Percentiles rank a stretch among this genome's conserved stretches.
These are phyloP conservation scores for Scylla paramamosain DNA, from an alignment of 1,140 invertebrate genomes.

Conservation along the genomic window DNA sequence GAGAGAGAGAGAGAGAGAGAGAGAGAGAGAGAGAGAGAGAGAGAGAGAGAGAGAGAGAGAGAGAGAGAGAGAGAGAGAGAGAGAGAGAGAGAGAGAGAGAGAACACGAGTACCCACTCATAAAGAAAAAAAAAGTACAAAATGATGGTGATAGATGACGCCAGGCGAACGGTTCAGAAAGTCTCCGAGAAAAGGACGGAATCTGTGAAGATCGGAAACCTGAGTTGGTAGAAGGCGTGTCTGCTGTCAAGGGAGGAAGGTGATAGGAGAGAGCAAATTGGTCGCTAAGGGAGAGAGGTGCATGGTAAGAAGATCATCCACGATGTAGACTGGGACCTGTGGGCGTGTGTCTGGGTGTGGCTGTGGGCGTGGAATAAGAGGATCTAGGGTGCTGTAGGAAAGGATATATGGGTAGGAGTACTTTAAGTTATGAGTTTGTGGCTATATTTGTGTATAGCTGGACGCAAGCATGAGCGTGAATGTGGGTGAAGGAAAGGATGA, in stretches of 20 bases:
- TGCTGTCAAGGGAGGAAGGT: not conserved
- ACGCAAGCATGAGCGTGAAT: too few relatives aligned
- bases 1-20: too few relatives aligned
- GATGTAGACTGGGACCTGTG: not conserved
- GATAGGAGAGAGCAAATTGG: not conserved
- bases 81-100: too few relatives aligned
- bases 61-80: too few relatives aligned
- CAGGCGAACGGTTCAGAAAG: not conserved
- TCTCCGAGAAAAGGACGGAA: not conserved
- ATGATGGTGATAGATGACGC: too few relatives aligned
- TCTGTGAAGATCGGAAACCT: not conserved
- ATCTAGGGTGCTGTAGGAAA: not conserved
- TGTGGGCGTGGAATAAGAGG: not conserved
- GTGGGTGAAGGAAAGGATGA: too few relatives aligned
- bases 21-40: too few relatives aligned
- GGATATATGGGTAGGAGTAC: not conserved
- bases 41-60: too few relatives aligned
- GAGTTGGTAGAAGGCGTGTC: not conserved
- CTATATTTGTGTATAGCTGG: not conserved
- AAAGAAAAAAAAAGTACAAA: too few relatives aligned
- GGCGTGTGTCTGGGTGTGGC: not conserved
- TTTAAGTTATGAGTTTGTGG: not conserved
- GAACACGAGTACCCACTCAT: too few relatives aligned
- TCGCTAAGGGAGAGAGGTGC: not conserved
- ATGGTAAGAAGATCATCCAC: not conserved